These are phyloP conservation scores for Nysson spinosus DNA, from an alignment of 2,888 invertebrate genomes.

Conservation along the genomic window DNA sequence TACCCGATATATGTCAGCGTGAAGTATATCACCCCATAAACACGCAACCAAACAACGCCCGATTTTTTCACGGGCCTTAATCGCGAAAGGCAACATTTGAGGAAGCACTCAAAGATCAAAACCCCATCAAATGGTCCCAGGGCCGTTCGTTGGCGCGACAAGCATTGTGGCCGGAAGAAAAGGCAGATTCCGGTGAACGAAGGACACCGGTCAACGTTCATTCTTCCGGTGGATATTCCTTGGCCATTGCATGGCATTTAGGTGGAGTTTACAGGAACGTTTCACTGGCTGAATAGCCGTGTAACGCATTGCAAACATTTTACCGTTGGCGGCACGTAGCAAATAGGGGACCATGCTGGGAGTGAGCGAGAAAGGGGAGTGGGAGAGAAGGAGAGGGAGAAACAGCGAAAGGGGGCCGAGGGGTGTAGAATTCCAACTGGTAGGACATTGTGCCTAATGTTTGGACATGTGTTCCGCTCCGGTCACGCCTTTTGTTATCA, in stretches of 20 bases:
- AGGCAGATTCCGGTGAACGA: slow-evolving; percentile 15
- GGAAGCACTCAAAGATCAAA: neutral
- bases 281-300: slow-evolving; percentile 70
- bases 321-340: slow-evolving; percentile 57
- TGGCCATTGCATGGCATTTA: slow-evolving; percentile 67
- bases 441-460: slow-evolving; percentile 75
- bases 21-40: no score
- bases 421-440: slow-evolving; percentile 66
- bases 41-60: no score
- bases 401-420: no score
- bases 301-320: slow-evolving; percentile 75
- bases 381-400: slow-evolving; percentile 30
- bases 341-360: slow-evolving; percentile 21
- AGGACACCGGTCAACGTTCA: slow-evolving; percentile 42
- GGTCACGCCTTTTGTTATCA: slow-evolving; percentile 77
- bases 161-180: slow-evolving; percentile 30
- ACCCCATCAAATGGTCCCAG: neutral
- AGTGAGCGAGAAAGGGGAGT: no score
- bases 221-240: slow-evolving; percentile 64
- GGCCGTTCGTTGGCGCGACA: no score
- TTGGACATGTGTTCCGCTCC: slow-evolving; percentile 77
- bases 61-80: no score
- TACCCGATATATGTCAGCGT: no score
- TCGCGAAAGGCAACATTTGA: neutral
- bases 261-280: slow-evolving; percentile 62